Evolutionary conservation across 2,113 vertebrate species (phyloP), one percentile per base, ranked within the genome.

Genomic region (Orientallactaga bullata): DNA sequence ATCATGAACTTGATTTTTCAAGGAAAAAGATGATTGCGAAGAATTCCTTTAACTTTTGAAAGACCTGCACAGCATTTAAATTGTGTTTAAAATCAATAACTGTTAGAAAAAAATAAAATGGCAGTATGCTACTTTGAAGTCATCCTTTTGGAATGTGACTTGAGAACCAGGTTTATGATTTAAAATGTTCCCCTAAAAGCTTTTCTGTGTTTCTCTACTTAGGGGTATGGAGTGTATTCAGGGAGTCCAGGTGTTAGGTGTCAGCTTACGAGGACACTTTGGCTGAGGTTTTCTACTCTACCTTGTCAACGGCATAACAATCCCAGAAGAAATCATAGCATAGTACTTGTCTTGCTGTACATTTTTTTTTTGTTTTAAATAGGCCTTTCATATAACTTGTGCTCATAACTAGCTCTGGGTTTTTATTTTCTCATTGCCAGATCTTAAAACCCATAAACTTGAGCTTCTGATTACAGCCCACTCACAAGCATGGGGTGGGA

Each of bases 1-100:
- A 58, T 97, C 89, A 88, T 94, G 92, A 93, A 96, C 96, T 92
- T 96, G 95, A 95, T 97, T 97, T 94, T 90, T 61, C 92, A 94
- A 93, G 94, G 89, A 89, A 90, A 94, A 96, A 65, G 65, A 80
- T 96, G 88, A 85, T 93, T 91, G 79, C 94, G 95, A 96, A 95
- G 76, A 32, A 78, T 65, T 93, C 69, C 81, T 95, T 85, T 39
- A 55, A 94, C 84, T 96, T 88, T 82, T 93, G 72, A 87, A 92
- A 90, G n/a, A 81, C 84, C 68, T 93, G 93, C 84, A 69, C 42
- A 78, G 88, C 94, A 24, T 63, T 24, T 63, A 30, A 85, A 77
- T 81, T 69, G 24, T 88, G 28, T 89, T 94, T 95, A 92, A 93
- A 95, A 93, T 90, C 47, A 92, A 51, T 91, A 91, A 74, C 37